Evolutionary conservation across 1,140 invertebrate genomes (phyloP), one percentile per base, ranked within the genome.

Genomic region (Drosophila elegans): DNA sequence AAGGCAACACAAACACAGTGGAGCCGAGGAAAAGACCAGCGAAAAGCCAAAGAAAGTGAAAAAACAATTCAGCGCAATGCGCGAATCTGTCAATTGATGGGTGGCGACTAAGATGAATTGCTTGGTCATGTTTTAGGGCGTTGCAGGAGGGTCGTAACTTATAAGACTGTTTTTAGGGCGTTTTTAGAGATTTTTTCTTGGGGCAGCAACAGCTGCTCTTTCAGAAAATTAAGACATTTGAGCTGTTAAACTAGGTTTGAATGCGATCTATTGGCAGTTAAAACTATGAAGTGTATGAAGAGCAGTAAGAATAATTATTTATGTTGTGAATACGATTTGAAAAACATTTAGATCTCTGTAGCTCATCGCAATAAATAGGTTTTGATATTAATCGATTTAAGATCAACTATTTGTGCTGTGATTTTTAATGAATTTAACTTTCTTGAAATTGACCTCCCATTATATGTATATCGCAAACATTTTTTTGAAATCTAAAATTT

Each of bases 91-190:
- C 78, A 81, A 81, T 72, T 49, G 51, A 42, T 21, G 53, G 68
- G 49, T 69, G 46, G 52, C 75, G 53, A 78, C 53, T 75, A 83
- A 75, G 80, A 83, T 83, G 55, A 79, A 79, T 84, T 41, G 68
- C 36, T 36, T 36, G 67, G 67, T 49, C 67, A 69, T 36, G 51
- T 36, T 29, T 27, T n/a, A n/a, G 6, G 3, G n/a, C 32, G 51
- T 34, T 29, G 16, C n/a, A 13, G 9, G 5, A 9, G 27, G 3
- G 16, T 21, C 1, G 16, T 21, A 21, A 21, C 16, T 21, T 21
- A 21, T 21, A 21, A 21, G 16, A 21, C 16, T 21, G 29, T 27
- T 39, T 29, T 6, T 25, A 9, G 7, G 29, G n/a, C 1, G 21
- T 6, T 12, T 34, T 42, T 29, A 13, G n/a, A 32, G n/a, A 4